These are phyloP conservation scores for Philopotamus ludificatus DNA, from an alignment of 1,140 invertebrate genomes.

Conservation along the genomic window DNA sequence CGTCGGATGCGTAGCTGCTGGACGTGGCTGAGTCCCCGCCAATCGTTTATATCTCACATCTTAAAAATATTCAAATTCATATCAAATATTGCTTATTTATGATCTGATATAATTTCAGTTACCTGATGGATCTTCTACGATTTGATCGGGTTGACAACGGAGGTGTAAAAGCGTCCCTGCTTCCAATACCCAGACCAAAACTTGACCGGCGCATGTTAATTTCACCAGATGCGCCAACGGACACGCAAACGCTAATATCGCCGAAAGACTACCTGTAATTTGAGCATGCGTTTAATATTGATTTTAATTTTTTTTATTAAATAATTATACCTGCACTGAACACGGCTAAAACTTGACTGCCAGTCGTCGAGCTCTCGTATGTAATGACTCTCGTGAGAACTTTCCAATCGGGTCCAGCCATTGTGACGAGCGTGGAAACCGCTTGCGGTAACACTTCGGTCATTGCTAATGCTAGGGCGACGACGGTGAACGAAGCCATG, in stretches of 20 bases:
- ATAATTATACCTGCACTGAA: conserved; percentile 59
- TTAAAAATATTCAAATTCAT: conserved; percentile 8
- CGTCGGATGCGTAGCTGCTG: not conserved
- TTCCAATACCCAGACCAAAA: conserved; percentile 52
- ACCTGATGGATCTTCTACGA: conserved; percentile 41
- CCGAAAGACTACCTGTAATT: conserved; percentile 59
- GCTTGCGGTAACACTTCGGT: conserved; percentile 63
- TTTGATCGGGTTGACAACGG: conserved; percentile 51
- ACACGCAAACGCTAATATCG: conserved; percentile 67
- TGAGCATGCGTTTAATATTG: not conserved
- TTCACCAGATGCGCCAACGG: conserved; percentile 58
- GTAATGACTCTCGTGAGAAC: conserved; percentile 63
- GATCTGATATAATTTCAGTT: not conserved
- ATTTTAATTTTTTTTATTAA: conserved; percentile 15
- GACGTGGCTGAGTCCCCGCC: conserved; percentile 19
- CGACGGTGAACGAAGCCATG: conserved; percentile 61
- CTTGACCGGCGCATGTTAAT: conserved; percentile 53
- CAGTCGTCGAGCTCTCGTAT: conserved; percentile 63
- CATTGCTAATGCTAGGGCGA: conserved; percentile 60
- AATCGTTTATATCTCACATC: conserved; percentile 39
- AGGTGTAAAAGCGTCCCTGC: conserved; percentile 52
- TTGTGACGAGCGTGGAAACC: conserved; percentile 58
- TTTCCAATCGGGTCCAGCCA: conserved; percentile 65
- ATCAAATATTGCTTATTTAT: not conserved
- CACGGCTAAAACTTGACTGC: conserved; percentile 65